Conservation (phyloP, 2,888 invertebrate genomes). For the Ganaspis brasiliensis region DNA sequence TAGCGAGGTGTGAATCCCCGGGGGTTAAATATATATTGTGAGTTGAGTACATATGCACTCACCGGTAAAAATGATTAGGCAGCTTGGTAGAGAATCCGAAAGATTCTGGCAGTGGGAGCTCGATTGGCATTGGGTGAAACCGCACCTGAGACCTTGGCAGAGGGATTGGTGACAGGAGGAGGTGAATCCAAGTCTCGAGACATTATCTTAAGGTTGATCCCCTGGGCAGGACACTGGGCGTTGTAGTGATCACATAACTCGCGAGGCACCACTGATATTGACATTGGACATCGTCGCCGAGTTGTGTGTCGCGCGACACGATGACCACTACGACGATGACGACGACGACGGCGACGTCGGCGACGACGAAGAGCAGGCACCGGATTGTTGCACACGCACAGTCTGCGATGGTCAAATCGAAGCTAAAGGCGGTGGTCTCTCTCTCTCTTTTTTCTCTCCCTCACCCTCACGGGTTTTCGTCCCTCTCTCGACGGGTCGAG, state of each 20-base stretch:
- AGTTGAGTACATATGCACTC: constrained; percentile 2
- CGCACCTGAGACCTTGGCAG: constrained; percentile 15
- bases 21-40: neutral
- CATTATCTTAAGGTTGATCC: constrained; percentile 37
- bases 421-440: constrained; percentile 52
- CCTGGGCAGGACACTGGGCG: constrained; percentile 34
- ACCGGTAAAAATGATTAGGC: constrained; percentile 1
- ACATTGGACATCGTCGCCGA: constrained; percentile 36
- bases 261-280: constrained; percentile 23
- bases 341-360: constrained; percentile 42
- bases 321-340: constrained; percentile 45
- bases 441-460: constrained; percentile 46
- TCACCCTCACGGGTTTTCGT: constrained; percentile 53
- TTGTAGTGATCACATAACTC: constrained; percentile 34
- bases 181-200: constrained; percentile 18
- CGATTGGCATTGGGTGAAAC: constrained; percentile 1
- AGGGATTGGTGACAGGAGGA: neutral
- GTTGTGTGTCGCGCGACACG: constrained; percentile 53
- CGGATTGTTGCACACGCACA: constrained; percentile 39
- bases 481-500: constrained; percentile 64
- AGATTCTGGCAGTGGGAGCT: constrained; percentile 15
- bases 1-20: constrained; percentile 2
- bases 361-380: constrained; percentile 43
- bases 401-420: constrained; percentile 45
- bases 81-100: neutral